Percentiles rank a stretch among this genome's conserved stretches.
phyloP scores from a whole-genome alignment of 2,888 invertebrate species.

The Tenthredo amoena region DNA sequence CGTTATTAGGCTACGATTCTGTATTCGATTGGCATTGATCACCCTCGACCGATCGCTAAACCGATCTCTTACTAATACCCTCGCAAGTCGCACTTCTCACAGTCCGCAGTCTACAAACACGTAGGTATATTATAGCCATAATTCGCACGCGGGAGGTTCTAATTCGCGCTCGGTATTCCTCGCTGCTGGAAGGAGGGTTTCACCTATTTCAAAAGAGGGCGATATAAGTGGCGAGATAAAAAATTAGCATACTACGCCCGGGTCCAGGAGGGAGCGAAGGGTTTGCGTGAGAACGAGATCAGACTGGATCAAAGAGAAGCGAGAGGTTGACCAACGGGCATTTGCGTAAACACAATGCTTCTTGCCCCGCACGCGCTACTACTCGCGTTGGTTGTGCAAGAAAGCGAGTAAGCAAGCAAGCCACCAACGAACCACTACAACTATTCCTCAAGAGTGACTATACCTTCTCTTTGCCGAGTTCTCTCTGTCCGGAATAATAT shows the following conservation, averaged over 20 bases:
- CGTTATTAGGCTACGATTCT: constrained; percentile 6
- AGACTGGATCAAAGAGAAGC: constrained; percentile 24
- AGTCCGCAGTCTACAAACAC: background rate
- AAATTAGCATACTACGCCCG: constrained; percentile 46
- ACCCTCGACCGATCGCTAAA: background rate
- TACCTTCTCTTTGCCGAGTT: constrained; percentile 20
- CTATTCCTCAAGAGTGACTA: background rate
- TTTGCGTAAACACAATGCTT: constrained; percentile 52
- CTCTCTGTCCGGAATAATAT: background rate
- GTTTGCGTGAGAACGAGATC: constrained; percentile 52
- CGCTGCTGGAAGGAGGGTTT: background rate
- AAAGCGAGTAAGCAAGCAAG: background rate
- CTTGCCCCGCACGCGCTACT: constrained; percentile 25
- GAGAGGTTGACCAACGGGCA: constrained; percentile 50
- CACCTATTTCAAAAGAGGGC: constrained; percentile 41
- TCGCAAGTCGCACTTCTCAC: background rate
- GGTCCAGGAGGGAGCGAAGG: constrained; percentile 37
- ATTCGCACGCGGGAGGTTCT: constrained; percentile 29
- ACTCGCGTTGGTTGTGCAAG: constrained; percentile 18
- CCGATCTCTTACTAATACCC: constrained; percentile 1
- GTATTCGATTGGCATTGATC: constrained; percentile 31
- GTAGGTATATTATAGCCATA: background rate
- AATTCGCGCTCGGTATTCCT: background rate
- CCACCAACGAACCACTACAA: background rate
- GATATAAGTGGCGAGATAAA: constrained; percentile 48